Evolutionary conservation across 2,113 vertebrate genomes (phyloP).

Genomic region (Fulmarus glacialis): DNA sequence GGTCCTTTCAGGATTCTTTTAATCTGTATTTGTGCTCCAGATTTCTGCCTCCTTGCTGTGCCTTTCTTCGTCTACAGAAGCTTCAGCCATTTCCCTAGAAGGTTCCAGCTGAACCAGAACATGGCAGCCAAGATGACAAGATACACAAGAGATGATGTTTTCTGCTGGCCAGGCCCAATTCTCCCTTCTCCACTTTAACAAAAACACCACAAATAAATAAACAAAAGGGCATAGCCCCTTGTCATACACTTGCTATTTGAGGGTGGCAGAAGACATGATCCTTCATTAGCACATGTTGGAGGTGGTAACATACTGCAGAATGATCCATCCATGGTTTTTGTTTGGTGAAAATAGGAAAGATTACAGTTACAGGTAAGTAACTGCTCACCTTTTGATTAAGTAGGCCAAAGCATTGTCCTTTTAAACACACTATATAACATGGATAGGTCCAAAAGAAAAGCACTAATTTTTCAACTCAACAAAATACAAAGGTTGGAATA

Average conservation of each 20-base stretch:
- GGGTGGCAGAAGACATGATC: background rate
- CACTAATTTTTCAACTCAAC: background rate
- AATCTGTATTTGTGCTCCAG: background rate
- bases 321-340: background rate
- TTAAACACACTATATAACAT: rapidly evolving
- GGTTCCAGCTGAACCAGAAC: background rate
- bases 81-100: background rate
- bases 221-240: background rate
- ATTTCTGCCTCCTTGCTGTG: background rate
- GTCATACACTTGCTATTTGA: rapidly evolving
- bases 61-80: background rate
- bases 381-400: background rate
- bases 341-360: background rate
- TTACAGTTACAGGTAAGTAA: background rate
- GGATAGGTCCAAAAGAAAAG: background rate
- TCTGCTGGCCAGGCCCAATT: background rate
- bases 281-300: rapidly evolving
- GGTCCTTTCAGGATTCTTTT: background rate
- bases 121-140: background rate
- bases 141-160: rapidly evolving
- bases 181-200: background rate
- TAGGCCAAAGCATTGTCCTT: background rate
- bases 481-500: background rate
- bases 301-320: background rate
- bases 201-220: background rate